phyloP scores from a whole-genome alignment of 2,888 invertebrate genomes.

The Parapristionchus giblindavisi region DNA sequence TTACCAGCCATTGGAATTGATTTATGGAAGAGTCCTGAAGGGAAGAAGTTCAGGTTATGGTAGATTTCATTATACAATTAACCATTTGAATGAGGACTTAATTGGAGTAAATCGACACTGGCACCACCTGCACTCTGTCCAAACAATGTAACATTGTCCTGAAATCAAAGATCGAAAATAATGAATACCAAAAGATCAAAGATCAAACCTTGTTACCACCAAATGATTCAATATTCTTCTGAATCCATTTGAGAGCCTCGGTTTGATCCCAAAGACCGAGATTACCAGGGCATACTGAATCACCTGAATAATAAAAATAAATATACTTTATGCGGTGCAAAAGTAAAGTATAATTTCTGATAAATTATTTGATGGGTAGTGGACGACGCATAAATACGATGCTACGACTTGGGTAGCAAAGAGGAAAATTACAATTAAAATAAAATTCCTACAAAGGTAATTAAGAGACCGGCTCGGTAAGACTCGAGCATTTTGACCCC shows the following conservation, averaged over 20 bases:
- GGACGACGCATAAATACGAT: too few species aligned
- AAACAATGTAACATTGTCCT: constrained; percentile 19
- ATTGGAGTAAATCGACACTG: constrained; percentile 16
- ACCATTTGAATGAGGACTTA: constrained; percentile 20
- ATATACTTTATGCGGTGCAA: too few species aligned
- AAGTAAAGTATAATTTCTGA: too few species aligned
- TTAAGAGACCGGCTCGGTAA: too few species aligned
- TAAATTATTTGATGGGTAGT: too few species aligned
- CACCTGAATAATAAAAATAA: constrained; percentile 14
- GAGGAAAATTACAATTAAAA: too few species aligned
- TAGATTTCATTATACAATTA: background rate
- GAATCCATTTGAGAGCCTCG: constrained; percentile 50
- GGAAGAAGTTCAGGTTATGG: background rate
- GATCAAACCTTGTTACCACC: constrained; percentile 20
- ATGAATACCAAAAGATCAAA: background rate
- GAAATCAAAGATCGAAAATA: background rate
- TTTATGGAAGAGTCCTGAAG: constrained; percentile 26
- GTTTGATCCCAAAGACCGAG: constrained; percentile 53
- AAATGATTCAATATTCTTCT: constrained; percentile 26
- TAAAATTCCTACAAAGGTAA: too few species aligned
- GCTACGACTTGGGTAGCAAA: too few species aligned
- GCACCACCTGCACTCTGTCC: constrained; percentile 33
- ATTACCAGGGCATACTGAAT: constrained; percentile 50
- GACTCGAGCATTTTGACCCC: too few species aligned
- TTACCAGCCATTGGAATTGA: constrained; percentile 8